Evolutionary conservation across 1,140 invertebrate genomes (phyloP).

Genomic region (Zaprionus gabonicus): DNA sequence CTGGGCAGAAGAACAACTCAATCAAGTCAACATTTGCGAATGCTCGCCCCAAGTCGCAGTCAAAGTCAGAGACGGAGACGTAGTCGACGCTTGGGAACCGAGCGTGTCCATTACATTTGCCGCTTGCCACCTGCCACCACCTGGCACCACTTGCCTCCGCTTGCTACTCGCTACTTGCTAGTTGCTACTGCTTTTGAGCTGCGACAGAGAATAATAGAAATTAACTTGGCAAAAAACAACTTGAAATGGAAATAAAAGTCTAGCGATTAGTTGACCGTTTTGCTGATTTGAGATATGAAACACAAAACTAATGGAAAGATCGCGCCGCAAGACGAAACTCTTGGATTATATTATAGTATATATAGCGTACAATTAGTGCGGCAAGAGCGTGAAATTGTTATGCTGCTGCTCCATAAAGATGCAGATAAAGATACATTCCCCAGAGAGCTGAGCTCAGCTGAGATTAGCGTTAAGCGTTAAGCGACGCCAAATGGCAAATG

Average conservation of each 20-base stretch:
- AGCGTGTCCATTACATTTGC: slow-evolving; percentile 64
- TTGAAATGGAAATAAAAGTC: slow-evolving; percentile 27
- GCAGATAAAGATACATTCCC: slow-evolving; percentile 33
- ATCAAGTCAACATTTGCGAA: slow-evolving; percentile 67
- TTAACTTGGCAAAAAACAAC: slow-evolving; percentile 32
- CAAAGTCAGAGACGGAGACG: neutral
- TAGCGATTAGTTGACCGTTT: slow-evolving; percentile 67
- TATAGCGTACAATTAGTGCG: slow-evolving; percentile 32
- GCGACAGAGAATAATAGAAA: slow-evolving; percentile 60
- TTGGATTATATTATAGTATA: neutral
- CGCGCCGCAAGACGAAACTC: slow-evolving; percentile 12
- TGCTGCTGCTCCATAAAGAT: slow-evolving; percentile 23
- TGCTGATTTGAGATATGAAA: slow-evolving; percentile 48
- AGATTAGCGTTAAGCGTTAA: slow-evolving; percentile 6
- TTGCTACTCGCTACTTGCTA: neutral
- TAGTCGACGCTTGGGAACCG: slow-evolving; percentile 55
- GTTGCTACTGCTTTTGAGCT: slow-evolving; percentile 17
- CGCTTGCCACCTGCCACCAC: slow-evolving; percentile 26
- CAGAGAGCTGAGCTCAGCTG: neutral
- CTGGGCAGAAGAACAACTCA: slow-evolving; percentile 72
- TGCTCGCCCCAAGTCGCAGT: slow-evolving; percentile 33
- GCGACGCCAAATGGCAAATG: slow-evolving; percentile 6
- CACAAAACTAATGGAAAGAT: slow-evolving; percentile 47
- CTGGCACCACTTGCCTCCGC: slow-evolving; percentile 29
- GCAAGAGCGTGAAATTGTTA: slow-evolving; percentile 38